Evolutionary conservation across 2,888 invertebrate species (phyloP).

Genomic region (Synergus laeviventris): DNA sequence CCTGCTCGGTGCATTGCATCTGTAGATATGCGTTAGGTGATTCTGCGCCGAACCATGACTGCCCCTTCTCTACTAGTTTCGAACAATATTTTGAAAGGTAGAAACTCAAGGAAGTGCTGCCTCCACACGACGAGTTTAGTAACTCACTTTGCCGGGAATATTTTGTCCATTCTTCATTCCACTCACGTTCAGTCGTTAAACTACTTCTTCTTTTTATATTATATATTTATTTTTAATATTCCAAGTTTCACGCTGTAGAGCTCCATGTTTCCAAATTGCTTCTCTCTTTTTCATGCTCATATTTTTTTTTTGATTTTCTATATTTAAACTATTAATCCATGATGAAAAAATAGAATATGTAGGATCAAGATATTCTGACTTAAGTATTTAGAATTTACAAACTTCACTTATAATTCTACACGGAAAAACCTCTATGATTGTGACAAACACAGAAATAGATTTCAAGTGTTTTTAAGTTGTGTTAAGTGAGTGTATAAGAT

Average conservation of each 20-base stretch:
- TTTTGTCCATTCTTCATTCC: conserved; percentile 55
- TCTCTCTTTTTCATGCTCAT: not conserved
- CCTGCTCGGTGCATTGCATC: conserved; percentile 2
- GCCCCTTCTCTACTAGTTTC: not conserved
- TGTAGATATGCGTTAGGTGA: conserved; percentile 19
- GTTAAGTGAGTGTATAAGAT: too few relatives aligned
- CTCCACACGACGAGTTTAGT: conserved; percentile 53
- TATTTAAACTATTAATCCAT: too few relatives aligned
- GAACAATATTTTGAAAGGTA: conserved; percentile 11
- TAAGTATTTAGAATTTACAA: too few relatives aligned
- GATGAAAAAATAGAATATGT: too few relatives aligned
- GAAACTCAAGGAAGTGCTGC: conserved; percentile 64
- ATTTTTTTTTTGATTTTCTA: not conserved
- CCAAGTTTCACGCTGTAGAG: conserved; percentile 22
- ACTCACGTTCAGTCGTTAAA: conserved; percentile 25
- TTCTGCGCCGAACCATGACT: conserved; percentile 57
- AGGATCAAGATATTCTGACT: too few relatives aligned
- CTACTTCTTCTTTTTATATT: conserved; percentile 18
- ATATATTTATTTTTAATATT: conserved; percentile 39
- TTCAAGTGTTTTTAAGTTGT: too few relatives aligned
- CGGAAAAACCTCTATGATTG: too few relatives aligned
- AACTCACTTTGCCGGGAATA: conserved; percentile 55
- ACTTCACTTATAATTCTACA: too few relatives aligned
- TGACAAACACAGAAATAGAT: too few relatives aligned
- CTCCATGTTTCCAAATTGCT: conserved; percentile 1